Evolutionary conservation across 1,140 invertebrate genomes (phyloP).

Genomic region (Tachypleus tridentatus): DNA sequence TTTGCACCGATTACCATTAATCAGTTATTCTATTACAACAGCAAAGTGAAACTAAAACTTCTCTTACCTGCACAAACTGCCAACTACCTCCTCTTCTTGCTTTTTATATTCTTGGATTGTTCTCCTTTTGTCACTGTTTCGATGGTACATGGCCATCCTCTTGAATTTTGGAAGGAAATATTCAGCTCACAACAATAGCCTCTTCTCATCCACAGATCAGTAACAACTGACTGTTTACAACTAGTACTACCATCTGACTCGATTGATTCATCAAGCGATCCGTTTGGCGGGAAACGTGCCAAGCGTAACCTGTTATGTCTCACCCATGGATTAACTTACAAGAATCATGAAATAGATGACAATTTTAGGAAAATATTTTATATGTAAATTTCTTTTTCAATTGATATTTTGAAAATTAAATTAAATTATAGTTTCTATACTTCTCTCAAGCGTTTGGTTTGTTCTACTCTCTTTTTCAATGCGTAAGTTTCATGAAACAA

Average conservation of each 20-base stretch:
- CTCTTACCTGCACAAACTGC: constrained; percentile 32
- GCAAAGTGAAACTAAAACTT: too few relatives aligned
- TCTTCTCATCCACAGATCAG: background rate
- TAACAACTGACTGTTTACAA: background rate
- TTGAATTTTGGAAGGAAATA: background rate
- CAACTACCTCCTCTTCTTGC: constrained; percentile 34
- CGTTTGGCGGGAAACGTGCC: constrained; percentile 20
- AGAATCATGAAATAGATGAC: too few relatives aligned
- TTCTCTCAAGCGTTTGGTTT: background rate
- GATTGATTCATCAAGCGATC: constrained; percentile 11
- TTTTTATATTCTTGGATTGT: constrained; percentile 30
- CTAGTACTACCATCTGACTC: background rate
- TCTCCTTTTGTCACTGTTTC: constrained; percentile 30
- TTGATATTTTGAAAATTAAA: background rate
- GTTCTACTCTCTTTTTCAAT: background rate
- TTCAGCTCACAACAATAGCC: background rate
- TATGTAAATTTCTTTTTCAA: background rate
- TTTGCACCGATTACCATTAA: too few relatives aligned
- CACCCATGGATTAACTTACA: background rate
- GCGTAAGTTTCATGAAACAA: background rate
- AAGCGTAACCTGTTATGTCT: background rate
- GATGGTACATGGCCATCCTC: constrained; percentile 30
- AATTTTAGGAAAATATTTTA: background rate
- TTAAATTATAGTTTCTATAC: too few relatives aligned
- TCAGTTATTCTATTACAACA: too few relatives aligned